Evolutionary conservation across 2,888 invertebrate genomes (phyloP).

Genomic region (Mesodorylaimus sp.): DNA sequence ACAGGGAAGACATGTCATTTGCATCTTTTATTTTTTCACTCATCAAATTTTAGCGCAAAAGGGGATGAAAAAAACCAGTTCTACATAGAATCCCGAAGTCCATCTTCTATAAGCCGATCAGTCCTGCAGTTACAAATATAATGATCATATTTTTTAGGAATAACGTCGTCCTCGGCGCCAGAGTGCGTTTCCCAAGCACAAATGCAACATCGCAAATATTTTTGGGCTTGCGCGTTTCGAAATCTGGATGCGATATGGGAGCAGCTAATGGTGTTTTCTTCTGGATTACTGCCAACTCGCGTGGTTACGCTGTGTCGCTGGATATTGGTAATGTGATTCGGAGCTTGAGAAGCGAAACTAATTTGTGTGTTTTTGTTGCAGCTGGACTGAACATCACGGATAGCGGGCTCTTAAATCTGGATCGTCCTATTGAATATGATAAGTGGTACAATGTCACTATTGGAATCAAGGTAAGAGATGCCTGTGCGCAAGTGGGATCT

Average conservation of each 20-base stretch:
- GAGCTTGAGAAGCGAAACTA: background rate
- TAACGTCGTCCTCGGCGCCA: background rate
- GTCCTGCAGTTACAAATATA: too few relatives aligned
- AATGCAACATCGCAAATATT: constrained; percentile 26
- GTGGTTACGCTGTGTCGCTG: background rate
- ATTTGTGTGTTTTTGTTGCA: background rate
- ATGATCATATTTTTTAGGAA: background rate
- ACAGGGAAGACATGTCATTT: too few relatives aligned
- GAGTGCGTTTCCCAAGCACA: constrained; percentile 10
- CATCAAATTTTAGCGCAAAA: too few relatives aligned
- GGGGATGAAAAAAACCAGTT: too few relatives aligned
- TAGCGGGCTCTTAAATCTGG: background rate
- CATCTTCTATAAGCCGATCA: too few relatives aligned
- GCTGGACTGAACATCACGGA: background rate
- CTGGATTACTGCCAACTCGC: background rate
- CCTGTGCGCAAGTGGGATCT: too few relatives aligned
- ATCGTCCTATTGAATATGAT: background rate
- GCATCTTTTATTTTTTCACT: background rate
- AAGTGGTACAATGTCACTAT: background rate
- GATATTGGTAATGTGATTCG: background rate
- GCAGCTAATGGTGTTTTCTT: background rate
- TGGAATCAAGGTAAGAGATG: background rate
- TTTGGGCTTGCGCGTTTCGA: constrained; percentile 25
- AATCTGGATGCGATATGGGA: constrained; percentile 14
- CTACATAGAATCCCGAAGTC: too few relatives aligned